Evolutionary conservation across 2,888 invertebrate species (phyloP).

Genomic region (Candidula unifasciata): DNA sequence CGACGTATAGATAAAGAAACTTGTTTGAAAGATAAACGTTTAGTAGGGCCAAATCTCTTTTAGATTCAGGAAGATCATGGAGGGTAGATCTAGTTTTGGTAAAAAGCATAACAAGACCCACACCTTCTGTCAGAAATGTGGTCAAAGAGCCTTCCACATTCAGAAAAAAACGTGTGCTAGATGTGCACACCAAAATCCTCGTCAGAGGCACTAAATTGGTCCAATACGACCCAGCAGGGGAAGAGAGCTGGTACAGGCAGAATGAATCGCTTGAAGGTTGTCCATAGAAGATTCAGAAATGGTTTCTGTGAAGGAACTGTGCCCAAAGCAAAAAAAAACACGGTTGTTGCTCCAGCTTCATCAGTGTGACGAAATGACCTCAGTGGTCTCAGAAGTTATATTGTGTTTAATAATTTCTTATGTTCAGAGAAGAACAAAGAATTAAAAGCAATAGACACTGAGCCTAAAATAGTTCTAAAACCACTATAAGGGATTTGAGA

Average conservation of each 20-base stretch:
- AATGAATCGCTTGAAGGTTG: slow-evolving; percentile 95
- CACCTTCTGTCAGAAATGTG: slow-evolving; percentile 98
- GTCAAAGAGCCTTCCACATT: slow-evolving; percentile 97
- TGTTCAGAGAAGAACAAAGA: too few relatives aligned
- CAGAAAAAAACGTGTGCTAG: slow-evolving; percentile 98
- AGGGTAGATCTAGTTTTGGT: slow-evolving; percentile 99
- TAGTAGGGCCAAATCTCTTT: too few relatives aligned
- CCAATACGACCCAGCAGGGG: slow-evolving; percentile 98
- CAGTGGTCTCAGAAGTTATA: too few relatives aligned
- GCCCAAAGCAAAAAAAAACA: slow-evolving; percentile 72
- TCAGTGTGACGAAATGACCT: too few relatives aligned
- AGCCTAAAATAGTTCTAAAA: too few relatives aligned
- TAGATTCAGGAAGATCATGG: slow-evolving; percentile 85
- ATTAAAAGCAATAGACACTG: too few relatives aligned
- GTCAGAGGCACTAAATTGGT: slow-evolving; percentile 98
- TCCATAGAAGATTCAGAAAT: slow-evolving; percentile 86
- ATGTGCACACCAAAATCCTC: slow-evolving; percentile 97
- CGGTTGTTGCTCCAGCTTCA: slow-evolving; percentile 64
- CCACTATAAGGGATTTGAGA: too few relatives aligned
- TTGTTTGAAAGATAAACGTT: too few relatives aligned
- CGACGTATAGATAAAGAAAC: too few relatives aligned
- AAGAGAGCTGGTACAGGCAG: slow-evolving; percentile 99
- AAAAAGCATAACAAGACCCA: slow-evolving; percentile 99
- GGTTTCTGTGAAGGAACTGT: slow-evolving; percentile 78
- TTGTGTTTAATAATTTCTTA: too few relatives aligned